Evolutionary conservation across 1,140 invertebrate genomes (phyloP).

Genomic region (Trichonephila clavata): DNA sequence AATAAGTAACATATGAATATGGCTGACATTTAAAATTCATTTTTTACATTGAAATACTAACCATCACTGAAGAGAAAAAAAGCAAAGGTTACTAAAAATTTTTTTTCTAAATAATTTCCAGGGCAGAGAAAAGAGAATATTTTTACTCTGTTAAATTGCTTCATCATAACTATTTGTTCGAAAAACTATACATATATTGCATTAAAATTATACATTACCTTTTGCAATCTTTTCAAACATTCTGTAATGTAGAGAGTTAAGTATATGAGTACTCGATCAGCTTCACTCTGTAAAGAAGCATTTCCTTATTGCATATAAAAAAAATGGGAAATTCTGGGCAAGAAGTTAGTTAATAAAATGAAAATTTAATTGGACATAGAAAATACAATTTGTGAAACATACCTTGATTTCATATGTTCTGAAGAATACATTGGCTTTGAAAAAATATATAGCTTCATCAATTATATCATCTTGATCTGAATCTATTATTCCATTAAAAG

Average conservation of each 20-base stretch:
- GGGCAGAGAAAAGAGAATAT: no score
- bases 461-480: slow-evolving; percentile 91
- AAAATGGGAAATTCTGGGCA: background rate
- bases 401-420: slow-evolving; percentile 99
- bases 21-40: no score
- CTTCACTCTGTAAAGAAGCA: slow-evolving; percentile 88
- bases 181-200: no score
- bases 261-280: slow-evolving; percentile 98
- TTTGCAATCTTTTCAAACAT: slow-evolving; percentile 96
- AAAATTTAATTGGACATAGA: background rate
- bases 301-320: background rate
- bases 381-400: slow-evolving; percentile 72
- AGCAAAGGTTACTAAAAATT: no score
- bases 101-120: no score
- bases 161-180: no score
- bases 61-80: no score
- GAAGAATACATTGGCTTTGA: slow-evolving; percentile 99
- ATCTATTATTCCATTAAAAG: background rate
- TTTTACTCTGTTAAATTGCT: no score
- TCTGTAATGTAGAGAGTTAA: slow-evolving; percentile 99
- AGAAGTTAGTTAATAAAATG: background rate
- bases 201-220: slow-evolving; percentile 81
- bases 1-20: no score
- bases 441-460: slow-evolving; percentile 98
- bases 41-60: no score